Evolutionary conservation across 2,888 invertebrate genomes (phyloP), one percentile per base, ranked within the genome.

Genomic region (Chalcis sispes): DNA sequence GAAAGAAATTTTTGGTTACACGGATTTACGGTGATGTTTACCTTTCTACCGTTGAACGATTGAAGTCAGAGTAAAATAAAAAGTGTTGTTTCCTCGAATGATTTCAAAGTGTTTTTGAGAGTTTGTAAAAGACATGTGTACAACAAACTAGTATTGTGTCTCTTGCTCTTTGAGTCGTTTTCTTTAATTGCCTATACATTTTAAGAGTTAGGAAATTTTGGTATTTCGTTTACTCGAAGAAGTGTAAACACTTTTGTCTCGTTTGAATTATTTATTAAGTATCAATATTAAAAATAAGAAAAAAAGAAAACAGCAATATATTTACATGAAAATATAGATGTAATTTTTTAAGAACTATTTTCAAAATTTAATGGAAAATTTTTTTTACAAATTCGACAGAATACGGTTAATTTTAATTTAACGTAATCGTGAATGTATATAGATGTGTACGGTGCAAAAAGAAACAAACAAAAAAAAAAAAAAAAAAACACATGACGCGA

Each of bases 41-140:
- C 52, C 54, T 66, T 67, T 61, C 29, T 71, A 71, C 42, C 50
- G 56, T 13, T 18, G 27, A 29, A 42, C 54, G 52, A 61, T 61
- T 61, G 61, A 61, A 61, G 73, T 42, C 64, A 27, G 61, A 40
- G 27, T 32, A 10, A 76, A 76, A 76, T 75, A 72, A 67, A 76
- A 72, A 76, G 72, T 72, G 50, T 70, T 48, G 36, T 62, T 42
- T 64, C 20, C 48, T 50, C 27, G 27, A 29, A 48, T 20, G 46
- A 25, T 8, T 72, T 50, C 25, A 25, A 18, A 54, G 52, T 29
- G 25, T 50, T 42, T 27, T 52, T 25, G 15, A 42, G n/a, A 3
- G 52, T 42, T n/a, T 59, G 50, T 58, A 65, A 58, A 54, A 56
- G 64, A 36, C 59, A 15, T 40, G 18, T 27, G 23, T 29, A 58